Evolutionary conservation across 2,113 vertebrate genomes (phyloP), one percentile per base, ranked within the genome.

Genomic region (Phylloscopus trochiloides): DNA sequence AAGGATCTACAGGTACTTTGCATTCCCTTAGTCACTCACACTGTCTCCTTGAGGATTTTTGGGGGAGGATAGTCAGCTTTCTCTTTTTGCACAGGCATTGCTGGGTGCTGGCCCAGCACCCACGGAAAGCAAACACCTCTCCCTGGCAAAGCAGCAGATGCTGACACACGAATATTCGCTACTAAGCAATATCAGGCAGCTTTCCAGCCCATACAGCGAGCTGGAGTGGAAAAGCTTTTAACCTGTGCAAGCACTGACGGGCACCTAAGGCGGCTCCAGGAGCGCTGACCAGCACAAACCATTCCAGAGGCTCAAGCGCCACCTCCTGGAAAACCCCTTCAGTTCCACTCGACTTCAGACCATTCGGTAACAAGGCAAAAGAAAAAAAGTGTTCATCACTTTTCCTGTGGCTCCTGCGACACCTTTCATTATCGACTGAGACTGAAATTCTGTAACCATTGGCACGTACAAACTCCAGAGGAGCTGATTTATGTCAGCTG

Each of bases 241-340:
- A 73, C 34, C 70, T 14, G 36, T 12, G 54, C 13, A 4, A 89
- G 58, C 48, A 36, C 77, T 1, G 34, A 18, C 0, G 9, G 40
- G 75, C n/a, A 38, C 31, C 9, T 4, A 15, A 52, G 38, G 61
- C 15, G 0, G 50, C 36, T 32, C 38, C 43, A 1, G 3, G 17
- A 66, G 51, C 45, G 16, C 38, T 9, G 24, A 26, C 43, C 91
- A 45, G n/a, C 0, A 45, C 2, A 54, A 86, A 62, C 67, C 88
- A 95, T 92, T 81, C 59, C 18, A 28, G 9, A 92, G 77, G 31
- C 90, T 94, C 80, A 95, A 85, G 96, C 96, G 97, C 97, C 97
- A 96, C 59, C 97, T 97, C 90, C 97, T 96, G 97, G 97, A 71
- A 92, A 91, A 52, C 3, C 12, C 13, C 11, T 29, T 42, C 70